Conservation (phyloP, 2,888 invertebrate genomes). For the Drosophila koepferae region DNA sequence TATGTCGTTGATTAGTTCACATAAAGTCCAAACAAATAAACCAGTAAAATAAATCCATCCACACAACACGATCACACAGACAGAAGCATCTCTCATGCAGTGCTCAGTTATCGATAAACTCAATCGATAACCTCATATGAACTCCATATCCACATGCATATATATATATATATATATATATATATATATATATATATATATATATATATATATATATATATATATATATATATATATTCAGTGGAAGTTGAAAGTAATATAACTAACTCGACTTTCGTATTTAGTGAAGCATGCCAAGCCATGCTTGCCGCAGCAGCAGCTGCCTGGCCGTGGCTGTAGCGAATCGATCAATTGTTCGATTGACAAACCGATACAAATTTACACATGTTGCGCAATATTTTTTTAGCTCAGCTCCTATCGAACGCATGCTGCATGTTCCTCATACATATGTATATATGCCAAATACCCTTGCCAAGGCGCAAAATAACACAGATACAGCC, state of each 20-base stretch:
- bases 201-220: too few species aligned
- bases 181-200: too few species aligned
- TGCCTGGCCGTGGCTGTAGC: constrained; percentile 28
- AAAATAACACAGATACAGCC: constrained; percentile 12
- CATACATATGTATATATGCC: constrained; percentile 5
- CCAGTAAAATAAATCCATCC: constrained; percentile 22
- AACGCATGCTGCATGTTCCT: constrained; percentile 53
- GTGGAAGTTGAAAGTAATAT: constrained; percentile 12
- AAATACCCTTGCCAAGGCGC: constrained; percentile 1
- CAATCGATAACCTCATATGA: constrained; percentile 35
- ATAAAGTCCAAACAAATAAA: constrained; percentile 44
- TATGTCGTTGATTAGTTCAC: constrained; percentile 76
- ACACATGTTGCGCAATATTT: constrained; percentile 38
- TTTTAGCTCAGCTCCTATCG: constrained; percentile 47
- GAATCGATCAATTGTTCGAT: constrained; percentile 41
- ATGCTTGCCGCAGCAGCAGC: not conserved
- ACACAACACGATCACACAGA: constrained; percentile 26
- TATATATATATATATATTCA: constrained; percentile 8
- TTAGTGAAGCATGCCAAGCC: constrained; percentile 33
- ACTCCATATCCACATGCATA: constrained; percentile 23
- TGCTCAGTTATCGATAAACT: constrained; percentile 40
- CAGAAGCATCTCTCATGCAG: constrained; percentile 24
- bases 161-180: constrained; percentile 2
- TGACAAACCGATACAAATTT: constrained; percentile 34
- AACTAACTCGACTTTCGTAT: constrained; percentile 21